Conservation (phyloP, 2,113 vertebrate genomes). For the Nerophis ophidion region DNA sequence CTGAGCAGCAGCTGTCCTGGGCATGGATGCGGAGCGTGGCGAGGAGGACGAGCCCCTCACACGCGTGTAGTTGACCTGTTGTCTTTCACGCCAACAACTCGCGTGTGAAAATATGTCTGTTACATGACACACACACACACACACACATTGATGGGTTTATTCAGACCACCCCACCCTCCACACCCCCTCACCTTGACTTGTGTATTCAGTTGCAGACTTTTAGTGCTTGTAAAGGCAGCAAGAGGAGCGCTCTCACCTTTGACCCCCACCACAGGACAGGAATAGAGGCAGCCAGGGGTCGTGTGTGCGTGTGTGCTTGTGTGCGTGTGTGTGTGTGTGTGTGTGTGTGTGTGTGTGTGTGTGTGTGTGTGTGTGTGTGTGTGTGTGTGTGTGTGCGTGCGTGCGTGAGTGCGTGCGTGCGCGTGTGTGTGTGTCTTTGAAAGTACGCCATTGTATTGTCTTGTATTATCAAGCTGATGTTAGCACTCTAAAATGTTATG, state of each 20-base stretch:
- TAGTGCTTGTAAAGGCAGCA: slow-evolving; percentile 68
- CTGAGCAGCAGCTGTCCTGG: neutral
- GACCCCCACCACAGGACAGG: slow-evolving; percentile 55
- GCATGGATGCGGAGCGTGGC: slow-evolving; percentile 2
- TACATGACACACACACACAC: neutral
- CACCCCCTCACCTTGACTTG: slow-evolving; percentile 70
- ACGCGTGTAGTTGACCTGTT: neutral
- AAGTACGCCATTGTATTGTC: too few species aligned
- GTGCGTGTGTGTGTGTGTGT: too few species aligned
- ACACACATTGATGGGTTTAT: neutral
- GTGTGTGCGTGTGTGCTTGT: too few species aligned
- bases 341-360: slow-evolving; percentile 32
- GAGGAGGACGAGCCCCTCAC: neutral
- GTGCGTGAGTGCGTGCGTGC: too few species aligned
- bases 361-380: neutral
- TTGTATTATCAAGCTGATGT: too few species aligned
- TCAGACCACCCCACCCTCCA: too few species aligned
- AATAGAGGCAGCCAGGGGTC: slow-evolving; percentile 68
- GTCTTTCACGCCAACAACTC: neutral
- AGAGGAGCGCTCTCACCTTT: slow-evolving; percentile 58
- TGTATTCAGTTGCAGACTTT: slow-evolving; percentile 71
- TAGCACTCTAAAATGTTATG: too few species aligned
- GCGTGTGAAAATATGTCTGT: too few species aligned
- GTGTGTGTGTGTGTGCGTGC: too few species aligned
- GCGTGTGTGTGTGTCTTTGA: too few species aligned